Percentiles rank a stretch among this genome's conserved stretches.
Evolutionary conservation across 1,140 invertebrate species (phyloP).

Genomic region (Daktulosphaira vitifoliae): DNA sequence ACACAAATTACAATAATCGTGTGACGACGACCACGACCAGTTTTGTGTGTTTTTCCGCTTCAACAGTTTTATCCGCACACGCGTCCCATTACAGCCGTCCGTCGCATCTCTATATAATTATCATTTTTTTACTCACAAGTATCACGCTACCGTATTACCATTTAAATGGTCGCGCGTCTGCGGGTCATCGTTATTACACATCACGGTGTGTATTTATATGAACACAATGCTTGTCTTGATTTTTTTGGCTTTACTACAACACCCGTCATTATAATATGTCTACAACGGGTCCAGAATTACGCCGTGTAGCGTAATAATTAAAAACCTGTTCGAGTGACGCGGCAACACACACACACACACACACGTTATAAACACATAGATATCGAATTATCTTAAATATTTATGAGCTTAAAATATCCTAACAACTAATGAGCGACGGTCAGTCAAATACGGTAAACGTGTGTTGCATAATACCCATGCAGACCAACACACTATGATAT

Average conservation of each 20-base stretch:
- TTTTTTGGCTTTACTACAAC: not conserved
- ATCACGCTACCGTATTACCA: conserved; percentile 25
- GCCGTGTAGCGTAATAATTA: conserved; percentile 22
- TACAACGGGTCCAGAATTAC: not conserved
- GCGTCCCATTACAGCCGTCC: not conserved
- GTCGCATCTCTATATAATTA: conserved; percentile 13
- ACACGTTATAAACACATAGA: too few species aligned
- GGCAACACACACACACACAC: not conserved
- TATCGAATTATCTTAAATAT: too few species aligned
- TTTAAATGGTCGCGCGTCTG: conserved; percentile 28
- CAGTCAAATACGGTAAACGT: too few species aligned
- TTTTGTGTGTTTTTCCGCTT: conserved; percentile 21
- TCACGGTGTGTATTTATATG: too few species aligned
- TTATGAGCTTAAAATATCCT: too few species aligned
- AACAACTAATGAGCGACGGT: too few species aligned
- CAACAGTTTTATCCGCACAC: conserved; percentile 6
- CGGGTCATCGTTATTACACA: too few species aligned
- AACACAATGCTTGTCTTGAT: conserved; percentile 28
- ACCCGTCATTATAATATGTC: too few species aligned
- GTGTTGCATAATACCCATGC: conserved; percentile 15
- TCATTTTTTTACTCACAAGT: conserved; percentile 2
- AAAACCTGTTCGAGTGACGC: conserved; percentile 23
- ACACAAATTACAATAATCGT: conserved; percentile 13
- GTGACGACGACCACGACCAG: conserved; percentile 11
- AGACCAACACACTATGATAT: not conserved